Evolutionary conservation across 2,113 vertebrate genomes (phyloP), one percentile per base, ranked within the genome.

Genomic region (Microtus oregoni): DNA sequence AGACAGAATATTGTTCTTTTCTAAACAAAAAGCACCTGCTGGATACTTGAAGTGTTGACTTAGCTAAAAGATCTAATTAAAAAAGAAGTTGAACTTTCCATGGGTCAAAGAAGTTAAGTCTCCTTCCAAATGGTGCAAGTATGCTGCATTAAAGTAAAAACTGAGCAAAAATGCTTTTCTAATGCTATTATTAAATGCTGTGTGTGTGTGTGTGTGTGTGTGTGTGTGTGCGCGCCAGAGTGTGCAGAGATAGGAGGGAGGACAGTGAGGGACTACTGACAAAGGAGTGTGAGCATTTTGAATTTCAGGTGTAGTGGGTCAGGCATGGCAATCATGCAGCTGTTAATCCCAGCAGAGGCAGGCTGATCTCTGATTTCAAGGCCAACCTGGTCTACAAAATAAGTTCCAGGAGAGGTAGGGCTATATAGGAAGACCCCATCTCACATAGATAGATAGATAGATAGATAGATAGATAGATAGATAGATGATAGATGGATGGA

Each of bases 41-140:
- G 98, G 88, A 98, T 92, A 95, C 96, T 97, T 98, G 92, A 98
- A 98, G 92, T 94, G 97, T 52, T 82, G 97, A 97, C 96, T 97
- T 92, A 68, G 65, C 97, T 97, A 94, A 95, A 76, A 98, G 96
- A 75, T 97, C 96, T 97, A 96, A 94, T 91, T 96, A 67, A 41
- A 75, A 73, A 76, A 1, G 94, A 63, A 1, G 94, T 96, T 97
- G 96, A 97, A 98, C 97, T 98, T 98, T 97, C 98, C 86, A 70
- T 96, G 97, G 98, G 97, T 98, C 96, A 96, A 77, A 95, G 96
- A 97, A 96, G 95, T 97, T 97, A 97, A 87, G 30, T 91, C 68
- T 96, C 55, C 41, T 67, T 96, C 91, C 35, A 94, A 87, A 91
- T 95, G 78, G 97, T 79, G 85, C 8, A 0, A 79, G 93, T 91